Evolutionary conservation across 1,140 invertebrate genomes (phyloP).

Genomic region (Schmidtea mediterranea): DNA sequence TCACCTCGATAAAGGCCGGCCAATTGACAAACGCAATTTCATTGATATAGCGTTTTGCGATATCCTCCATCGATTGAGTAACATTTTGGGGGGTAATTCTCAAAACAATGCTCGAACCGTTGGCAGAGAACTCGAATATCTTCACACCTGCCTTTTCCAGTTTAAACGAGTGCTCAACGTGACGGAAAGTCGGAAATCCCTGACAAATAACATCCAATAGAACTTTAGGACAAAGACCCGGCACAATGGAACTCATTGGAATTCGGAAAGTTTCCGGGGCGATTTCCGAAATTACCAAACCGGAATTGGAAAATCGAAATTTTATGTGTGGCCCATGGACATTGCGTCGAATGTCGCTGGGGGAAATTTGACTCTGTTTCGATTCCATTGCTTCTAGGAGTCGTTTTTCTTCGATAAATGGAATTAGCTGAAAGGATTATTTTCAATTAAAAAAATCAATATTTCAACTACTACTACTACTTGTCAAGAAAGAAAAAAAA

Average conservation of each 20-base stretch:
- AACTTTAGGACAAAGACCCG: slow-evolving; percentile 44
- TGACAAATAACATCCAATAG: slow-evolving; percentile 44
- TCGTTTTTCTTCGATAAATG: no score
- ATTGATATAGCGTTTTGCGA: slow-evolving; percentile 35
- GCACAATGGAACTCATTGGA: slow-evolving; percentile 34
- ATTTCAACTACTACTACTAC: no score
- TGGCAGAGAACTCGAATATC: slow-evolving; percentile 55
- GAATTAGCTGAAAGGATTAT: no score
- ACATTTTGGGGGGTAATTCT: slow-evolving; percentile 15
- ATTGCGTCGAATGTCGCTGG: background rate
- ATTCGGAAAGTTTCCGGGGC: slow-evolving; percentile 16
- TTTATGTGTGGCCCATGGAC: background rate
- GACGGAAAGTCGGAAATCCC: slow-evolving; percentile 63
- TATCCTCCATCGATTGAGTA: slow-evolving; percentile 10
- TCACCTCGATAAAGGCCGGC: slow-evolving; percentile 55
- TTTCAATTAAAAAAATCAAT: no score
- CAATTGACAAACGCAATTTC: slow-evolving; percentile 49
- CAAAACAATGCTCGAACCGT: slow-evolving; percentile 54
- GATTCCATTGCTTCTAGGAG: no score
- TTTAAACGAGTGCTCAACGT: slow-evolving; percentile 44
- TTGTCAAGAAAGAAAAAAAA: no score
- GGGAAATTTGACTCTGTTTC: background rate
- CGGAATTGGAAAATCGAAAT: slow-evolving; percentile 8
- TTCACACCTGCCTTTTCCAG: slow-evolving; percentile 42
- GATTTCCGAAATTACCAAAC: slow-evolving; percentile 4